Percentiles rank a stretch among this genome's conserved stretches.
These are phyloP conservation scores for Himalopsyche japonica DNA, from an alignment of 2,888 invertebrate species.

Conservation along the genomic window DNA sequence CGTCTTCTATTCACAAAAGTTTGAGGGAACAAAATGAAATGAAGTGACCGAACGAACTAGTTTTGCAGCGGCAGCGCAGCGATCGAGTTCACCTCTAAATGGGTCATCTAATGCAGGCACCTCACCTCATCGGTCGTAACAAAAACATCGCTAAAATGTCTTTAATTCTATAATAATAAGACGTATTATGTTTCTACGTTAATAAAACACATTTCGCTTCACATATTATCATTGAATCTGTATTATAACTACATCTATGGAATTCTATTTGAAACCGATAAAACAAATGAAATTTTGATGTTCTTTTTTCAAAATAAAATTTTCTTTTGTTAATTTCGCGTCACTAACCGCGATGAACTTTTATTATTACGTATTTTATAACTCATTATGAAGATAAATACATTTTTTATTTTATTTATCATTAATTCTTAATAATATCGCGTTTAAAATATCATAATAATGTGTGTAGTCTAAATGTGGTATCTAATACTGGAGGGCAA, in stretches of 20 bases:
- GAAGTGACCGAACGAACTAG: background rate
- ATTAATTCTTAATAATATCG: too few species aligned
- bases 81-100: background rate
- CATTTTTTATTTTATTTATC: too few species aligned
- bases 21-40: background rate
- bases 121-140: background rate
- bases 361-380: too few species aligned
- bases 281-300: too few species aligned
- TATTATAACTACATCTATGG: too few species aligned
- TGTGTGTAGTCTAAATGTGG: background rate
- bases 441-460: background rate
- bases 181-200: background rate
- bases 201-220: too few species aligned
- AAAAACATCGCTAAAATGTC: background rate
- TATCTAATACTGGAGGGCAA: slow-evolving; percentile 5
- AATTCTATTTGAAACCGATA: too few species aligned
- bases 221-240: too few species aligned
- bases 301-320: too few species aligned
- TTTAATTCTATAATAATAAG: background rate
- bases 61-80: background rate
- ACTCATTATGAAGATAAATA: too few species aligned
- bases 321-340: too few species aligned
- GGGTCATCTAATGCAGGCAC: background rate
- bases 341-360: too few species aligned
- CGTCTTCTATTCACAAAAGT: background rate